A percentile compares a stretch with the other conserved stretches of the same genome.
Conservation (phyloP, 2,113 vertebrate genomes). For the Phyllostomus discolor region DNA sequence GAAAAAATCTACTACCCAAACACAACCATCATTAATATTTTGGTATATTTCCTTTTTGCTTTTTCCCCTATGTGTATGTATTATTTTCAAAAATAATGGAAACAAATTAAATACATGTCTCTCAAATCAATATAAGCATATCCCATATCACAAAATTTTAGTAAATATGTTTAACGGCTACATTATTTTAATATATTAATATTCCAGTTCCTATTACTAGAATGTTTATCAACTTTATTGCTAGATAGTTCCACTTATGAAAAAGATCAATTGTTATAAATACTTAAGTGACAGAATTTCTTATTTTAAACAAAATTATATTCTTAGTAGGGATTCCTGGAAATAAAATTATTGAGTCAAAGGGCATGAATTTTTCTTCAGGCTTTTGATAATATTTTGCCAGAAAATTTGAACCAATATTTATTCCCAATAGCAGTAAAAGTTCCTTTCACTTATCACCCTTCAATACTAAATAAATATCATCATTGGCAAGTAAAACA, state of each 20-base stretch:
- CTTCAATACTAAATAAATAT: neutral
- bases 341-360: neutral
- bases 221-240: neutral
- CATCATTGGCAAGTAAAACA: neutral
- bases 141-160: neutral
- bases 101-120: neutral
- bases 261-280: conserved; percentile 22
- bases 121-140: neutral
- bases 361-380: neutral
- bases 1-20: neutral
- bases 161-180: neutral
- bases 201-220: neutral
- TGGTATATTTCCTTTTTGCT: neutral
- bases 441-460: neutral
- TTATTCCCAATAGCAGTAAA: neutral
- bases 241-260: neutral
- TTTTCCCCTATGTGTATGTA: neutral
- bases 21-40: neutral
- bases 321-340: neutral
- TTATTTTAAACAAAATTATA: neutral
- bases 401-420: neutral
- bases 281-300: neutral
- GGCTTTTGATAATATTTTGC: neutral
- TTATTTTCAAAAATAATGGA: neutral
- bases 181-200: conserved; percentile 4